Base-by-base conservation (phyloP, 2,888 invertebrate genomes). In the Polymixis flavicincta region DNA sequence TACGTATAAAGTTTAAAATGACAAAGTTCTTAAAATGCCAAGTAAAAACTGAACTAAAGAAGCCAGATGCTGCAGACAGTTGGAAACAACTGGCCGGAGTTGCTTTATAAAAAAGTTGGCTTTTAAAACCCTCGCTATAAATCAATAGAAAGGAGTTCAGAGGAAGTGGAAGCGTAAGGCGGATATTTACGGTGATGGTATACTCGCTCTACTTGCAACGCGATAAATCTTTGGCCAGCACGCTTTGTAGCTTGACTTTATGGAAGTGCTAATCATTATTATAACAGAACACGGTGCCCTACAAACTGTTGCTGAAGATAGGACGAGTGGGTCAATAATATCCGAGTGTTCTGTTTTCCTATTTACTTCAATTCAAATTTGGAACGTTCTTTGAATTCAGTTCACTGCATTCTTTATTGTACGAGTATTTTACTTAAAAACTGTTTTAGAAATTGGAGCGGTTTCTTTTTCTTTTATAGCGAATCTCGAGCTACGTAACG, bases 51-150 rank as follows among this genome's bases (percentile, higher is more conserved):
- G 91, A 92, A 92, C 90, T 91, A 91, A 94, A 94, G 94, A 92
- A 93, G 90, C 94, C 96, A 96, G 95, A 96, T 96, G 96, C 92
- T 93, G 92, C 93, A 92, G 94, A 95, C 96, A 95, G 95, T 96
- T 95, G 93, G 93, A 90, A 96, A 96, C 96, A 96, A 96, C 94
- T 94, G 95, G 94, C 89, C 89, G 88, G 90, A 92, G 93, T 93
- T 92, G 93, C 92, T 94, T 92, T 94, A 93, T 94, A 95, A 96
- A 96, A n/a, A 96, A 95, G 94, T 95, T 94, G 91, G 93, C 94
- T 95, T 95, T 95, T 95, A 95, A 95, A 95, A 93, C 93, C 90
- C 89, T 85, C 84, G 93, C 92, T 91, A 94, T 96, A 95, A 96
- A 96, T 96, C 96, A 96, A 96, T 95, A 94, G 94, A 91, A 91